phyloP scores from a whole-genome alignment of 2,797 vertebrate species.

The Onychomys torridus region DNA sequence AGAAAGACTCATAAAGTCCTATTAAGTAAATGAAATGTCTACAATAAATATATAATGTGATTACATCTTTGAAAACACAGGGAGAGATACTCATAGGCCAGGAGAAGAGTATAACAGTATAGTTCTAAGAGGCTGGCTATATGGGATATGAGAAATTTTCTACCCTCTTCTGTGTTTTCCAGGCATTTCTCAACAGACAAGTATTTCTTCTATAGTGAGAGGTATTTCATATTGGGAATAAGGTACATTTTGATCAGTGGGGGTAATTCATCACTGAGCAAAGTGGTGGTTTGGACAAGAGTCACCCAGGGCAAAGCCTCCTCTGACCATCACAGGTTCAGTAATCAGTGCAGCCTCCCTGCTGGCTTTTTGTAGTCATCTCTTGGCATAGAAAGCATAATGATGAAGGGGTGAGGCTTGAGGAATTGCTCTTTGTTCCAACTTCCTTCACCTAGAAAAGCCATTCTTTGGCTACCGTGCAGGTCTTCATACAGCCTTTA shows the following conservation, averaged over 20 bases:
- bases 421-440: background rate
- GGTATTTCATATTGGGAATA: background rate
- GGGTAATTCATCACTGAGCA: background rate
- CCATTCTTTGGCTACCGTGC: background rate
- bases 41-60: background rate
- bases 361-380: too few relatives aligned
- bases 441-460: background rate
- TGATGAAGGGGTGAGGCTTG: accelerated
- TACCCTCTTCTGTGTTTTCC: background rate
- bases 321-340: background rate
- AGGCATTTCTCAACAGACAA: background rate
- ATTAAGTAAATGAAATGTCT: background rate
- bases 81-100: accelerated
- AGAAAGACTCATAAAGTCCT: constrained; percentile 7
- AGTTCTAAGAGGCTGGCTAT: background rate
- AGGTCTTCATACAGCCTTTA: background rate
- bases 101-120: background rate
- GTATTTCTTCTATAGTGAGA: constrained; percentile 1
- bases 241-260: background rate
- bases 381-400: background rate
- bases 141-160: background rate
- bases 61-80: background rate
- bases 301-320: background rate
- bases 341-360: too few relatives aligned
- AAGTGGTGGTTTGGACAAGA: background rate